Evolutionary conservation across 2,797 vertebrate genomes (phyloP).

Genomic region (Malacoraja senta): DNA sequence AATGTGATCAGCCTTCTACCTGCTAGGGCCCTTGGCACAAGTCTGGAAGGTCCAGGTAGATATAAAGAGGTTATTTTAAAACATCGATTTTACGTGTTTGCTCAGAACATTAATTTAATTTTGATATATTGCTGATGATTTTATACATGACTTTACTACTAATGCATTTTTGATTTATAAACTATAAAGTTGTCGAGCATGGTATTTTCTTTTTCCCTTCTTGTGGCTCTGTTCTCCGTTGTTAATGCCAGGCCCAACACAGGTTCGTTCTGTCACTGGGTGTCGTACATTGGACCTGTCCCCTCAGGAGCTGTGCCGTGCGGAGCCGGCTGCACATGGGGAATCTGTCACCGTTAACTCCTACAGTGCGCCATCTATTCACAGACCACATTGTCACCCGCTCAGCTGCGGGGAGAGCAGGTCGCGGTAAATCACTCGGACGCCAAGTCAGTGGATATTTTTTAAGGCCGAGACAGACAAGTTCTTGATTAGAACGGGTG

Average conservation of each 20-base stretch:
- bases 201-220: background rate
- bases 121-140: background rate
- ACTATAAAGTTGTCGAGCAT: background rate
- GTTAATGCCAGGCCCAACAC: background rate
- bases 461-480: too few relatives aligned
- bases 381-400: background rate
- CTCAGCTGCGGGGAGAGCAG: background rate
- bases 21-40: background rate
- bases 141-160: slow-evolving; percentile 10
- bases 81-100: background rate
- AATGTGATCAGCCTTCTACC: background rate
- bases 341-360: background rate
- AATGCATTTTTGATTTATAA: slow-evolving; percentile 1
- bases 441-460: too few relatives aligned
- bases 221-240: background rate
- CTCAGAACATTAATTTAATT: background rate
- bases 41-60: background rate
- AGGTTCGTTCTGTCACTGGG: background rate
- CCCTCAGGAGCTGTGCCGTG: background rate
- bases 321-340: background rate
- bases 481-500: too few relatives aligned
- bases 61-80: slow-evolving; percentile 2
- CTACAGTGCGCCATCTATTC: background rate
- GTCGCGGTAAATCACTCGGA: too few relatives aligned
- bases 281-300: background rate